Base-by-base conservation (phyloP, 2,113 vertebrate species). In the Anarrhichthys ocellatus region DNA sequence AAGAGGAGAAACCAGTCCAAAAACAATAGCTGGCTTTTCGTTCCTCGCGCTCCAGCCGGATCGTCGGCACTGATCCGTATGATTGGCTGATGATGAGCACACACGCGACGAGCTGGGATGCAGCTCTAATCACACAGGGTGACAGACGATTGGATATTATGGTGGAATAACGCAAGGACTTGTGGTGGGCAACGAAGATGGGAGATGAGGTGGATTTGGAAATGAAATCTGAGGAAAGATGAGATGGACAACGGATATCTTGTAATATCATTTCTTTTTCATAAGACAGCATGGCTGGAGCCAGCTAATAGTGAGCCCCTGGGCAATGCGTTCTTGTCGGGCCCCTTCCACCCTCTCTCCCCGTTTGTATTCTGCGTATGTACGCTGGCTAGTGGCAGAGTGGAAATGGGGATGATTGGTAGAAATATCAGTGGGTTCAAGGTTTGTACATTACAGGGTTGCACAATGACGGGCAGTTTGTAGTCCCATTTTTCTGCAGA, bases 71-170 rank as follows among this genome's bases (percentile, higher is more conserved):
- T 87, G 90, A 91, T 90, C 87, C 85, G 59, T 87, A 44, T 88
- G 90, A 91, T 88, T 84, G 83, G 84, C 81, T 86, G 88, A 85
- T 83, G 83, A 91, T 87, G 86, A 90, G 83, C 59, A 72, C 59
- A 18, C 5, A 68, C 15, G 6, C 38, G 7, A 66, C 2, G 10
- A 58, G 38, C 50, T 5, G 50, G 38, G 50, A 58, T 65, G 61
- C 69, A 36, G 61, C 9, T 32, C 18, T 61, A 68, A 69, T 67
- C 70, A 46, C 61, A 38, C 78, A 59, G 62, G 70, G 48, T 27
- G 70, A 20, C 48, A 50, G 79, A 68, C 63, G 5, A 74, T 61
- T 74, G 79, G 54, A 81, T 75, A 62, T 68, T 15, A 69, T n/a
- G 32, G 42, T n/a, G 64, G 13, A 67, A 61, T 68, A 68, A 81